Conservation (phyloP, 2,113 vertebrate species). For the Ophthalmolycus amberensis region DNA sequence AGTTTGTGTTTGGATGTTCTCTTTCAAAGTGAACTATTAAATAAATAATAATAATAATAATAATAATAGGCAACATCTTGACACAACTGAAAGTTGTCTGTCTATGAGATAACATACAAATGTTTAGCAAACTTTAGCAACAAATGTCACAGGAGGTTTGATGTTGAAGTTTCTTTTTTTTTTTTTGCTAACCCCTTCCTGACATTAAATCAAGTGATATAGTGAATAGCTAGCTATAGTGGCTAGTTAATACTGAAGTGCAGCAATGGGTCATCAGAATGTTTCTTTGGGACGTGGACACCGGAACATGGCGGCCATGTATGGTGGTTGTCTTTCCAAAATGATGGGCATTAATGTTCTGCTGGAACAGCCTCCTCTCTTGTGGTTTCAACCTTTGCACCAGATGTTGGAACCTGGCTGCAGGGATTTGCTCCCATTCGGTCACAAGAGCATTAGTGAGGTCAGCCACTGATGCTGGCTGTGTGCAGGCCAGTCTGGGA, state of each 20-base stretch:
- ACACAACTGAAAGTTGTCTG: not conserved
- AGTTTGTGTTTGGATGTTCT: not conserved
- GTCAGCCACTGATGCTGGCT: not conserved
- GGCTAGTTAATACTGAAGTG: no score
- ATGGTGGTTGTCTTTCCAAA: not conserved
- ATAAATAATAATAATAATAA: not conserved
- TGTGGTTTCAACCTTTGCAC: not conserved
- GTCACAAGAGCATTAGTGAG: not conserved
- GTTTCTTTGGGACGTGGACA: not conserved
- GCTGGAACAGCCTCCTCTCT: not conserved
- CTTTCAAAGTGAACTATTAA: not conserved
- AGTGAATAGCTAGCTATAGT: not conserved
- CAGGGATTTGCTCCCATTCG: not conserved
- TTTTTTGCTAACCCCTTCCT: not conserved
- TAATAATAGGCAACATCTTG: not conserved
- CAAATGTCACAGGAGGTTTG: not conserved
- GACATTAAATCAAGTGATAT: not conserved
- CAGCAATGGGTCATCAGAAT: not conserved
- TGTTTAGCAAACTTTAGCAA: no score
- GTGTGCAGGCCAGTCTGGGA: not conserved
- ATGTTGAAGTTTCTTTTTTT: not conserved
- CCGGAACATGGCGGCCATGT: not conserved
- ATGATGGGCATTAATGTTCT: not conserved
- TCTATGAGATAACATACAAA: not conserved
- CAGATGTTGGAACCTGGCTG: not conserved